Conservation (phyloP, 2,888 invertebrate genomes). For the Meteorus cinctellus region DNA sequence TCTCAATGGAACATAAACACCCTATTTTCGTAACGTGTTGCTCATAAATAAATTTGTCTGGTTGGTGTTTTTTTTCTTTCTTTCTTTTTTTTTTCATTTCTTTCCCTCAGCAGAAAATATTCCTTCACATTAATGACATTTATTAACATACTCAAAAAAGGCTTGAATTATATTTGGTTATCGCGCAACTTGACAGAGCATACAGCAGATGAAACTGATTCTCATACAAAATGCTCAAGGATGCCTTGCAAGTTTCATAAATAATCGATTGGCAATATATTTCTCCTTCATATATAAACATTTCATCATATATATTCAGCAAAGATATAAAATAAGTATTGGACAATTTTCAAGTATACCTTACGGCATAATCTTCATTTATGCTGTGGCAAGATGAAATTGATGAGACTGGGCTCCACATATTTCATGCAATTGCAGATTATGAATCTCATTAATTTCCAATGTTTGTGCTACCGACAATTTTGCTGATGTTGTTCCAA, state of each 20-base stretch:
- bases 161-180: constrained; percentile 15
- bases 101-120: background rate
- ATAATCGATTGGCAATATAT: constrained; percentile 65
- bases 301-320: background rate
- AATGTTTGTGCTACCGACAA: constrained; percentile 25
- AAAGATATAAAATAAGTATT: constrained; percentile 12
- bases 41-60: constrained; percentile 11
- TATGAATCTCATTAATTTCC: constrained; percentile 30
- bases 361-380: constrained; percentile 2
- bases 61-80: background rate
- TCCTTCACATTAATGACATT: constrained; percentile 6
- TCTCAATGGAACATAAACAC: background rate
- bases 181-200: constrained; percentile 1
- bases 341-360: constrained; percentile 54
- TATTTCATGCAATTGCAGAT: constrained; percentile 16
- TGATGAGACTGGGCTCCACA: background rate
- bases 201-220: constrained; percentile 17
- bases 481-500: constrained; percentile 10
- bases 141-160: background rate
- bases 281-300: constrained; percentile 51
- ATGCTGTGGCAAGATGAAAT: constrained; percentile 11
- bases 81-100: background rate
- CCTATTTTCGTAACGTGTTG: constrained; percentile 2
- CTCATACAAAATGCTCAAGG: constrained; percentile 42
- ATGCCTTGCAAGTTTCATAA: constrained; percentile 56